Evolutionary conservation across 2,888 invertebrate species (phyloP).

Genomic region (Drosophila neotestacea): DNA sequence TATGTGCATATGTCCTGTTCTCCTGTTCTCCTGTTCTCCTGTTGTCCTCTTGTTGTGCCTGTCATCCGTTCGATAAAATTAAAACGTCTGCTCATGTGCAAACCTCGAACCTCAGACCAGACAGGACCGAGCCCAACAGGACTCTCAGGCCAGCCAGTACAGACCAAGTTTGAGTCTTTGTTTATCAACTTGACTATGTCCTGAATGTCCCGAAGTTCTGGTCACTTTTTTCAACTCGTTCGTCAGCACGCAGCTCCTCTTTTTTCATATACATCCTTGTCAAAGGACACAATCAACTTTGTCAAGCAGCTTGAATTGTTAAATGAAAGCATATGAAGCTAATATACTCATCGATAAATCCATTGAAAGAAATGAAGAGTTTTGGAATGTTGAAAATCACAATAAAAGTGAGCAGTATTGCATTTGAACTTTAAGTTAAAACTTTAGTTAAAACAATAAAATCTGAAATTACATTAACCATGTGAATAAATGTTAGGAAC

Average conservation of each 20-base stretch:
- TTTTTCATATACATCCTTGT: constrained; percentile 6
- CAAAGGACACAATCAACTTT: constrained; percentile 32
- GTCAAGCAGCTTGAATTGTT: constrained; percentile 8
- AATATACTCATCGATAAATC: background rate
- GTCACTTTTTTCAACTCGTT: constrained; percentile 43
- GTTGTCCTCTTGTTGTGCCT: constrained; percentile 33
- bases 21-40: constrained; percentile 1
- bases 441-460: too few relatives aligned
- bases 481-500: too few relatives aligned
- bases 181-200: constrained; percentile 65
- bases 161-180: constrained; percentile 66
- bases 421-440: too few relatives aligned
- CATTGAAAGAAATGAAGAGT: too few relatives aligned
- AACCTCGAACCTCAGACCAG: constrained; percentile 40
- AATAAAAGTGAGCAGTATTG: too few relatives aligned
- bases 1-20: constrained; percentile 16
- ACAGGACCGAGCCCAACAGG: background rate
- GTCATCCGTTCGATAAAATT: constrained; percentile 75
- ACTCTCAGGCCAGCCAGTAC: constrained; percentile 8
- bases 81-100: constrained; percentile 76
- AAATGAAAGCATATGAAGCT: background rate
- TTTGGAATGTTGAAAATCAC: too few relatives aligned
- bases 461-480: too few relatives aligned
- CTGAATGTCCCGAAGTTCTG: constrained; percentile 26
- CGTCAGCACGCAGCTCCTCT: constrained; percentile 15